Evolutionary conservation across 2,888 invertebrate species (phyloP).

Genomic region (Thereva nobilitata): DNA sequence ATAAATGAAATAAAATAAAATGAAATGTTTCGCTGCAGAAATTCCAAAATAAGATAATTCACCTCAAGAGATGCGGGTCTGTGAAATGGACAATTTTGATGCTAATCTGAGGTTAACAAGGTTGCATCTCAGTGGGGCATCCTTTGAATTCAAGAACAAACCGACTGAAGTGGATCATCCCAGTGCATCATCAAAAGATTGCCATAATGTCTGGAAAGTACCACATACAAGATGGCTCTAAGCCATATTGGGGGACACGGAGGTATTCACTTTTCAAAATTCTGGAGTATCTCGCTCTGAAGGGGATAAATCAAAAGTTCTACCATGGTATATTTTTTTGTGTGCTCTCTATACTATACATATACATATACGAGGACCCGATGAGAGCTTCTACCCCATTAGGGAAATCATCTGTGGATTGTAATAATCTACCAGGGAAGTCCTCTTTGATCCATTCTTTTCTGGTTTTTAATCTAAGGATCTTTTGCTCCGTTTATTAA

Average conservation of each 20-base stretch:
- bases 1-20: too few relatives aligned
- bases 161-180: constrained; percentile 26
- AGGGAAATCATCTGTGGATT: constrained; percentile 24
- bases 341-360: constrained; percentile 8
- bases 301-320: neutral
- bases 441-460: constrained; percentile 34
- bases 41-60: constrained; percentile 18
- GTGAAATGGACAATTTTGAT: constrained; percentile 32
- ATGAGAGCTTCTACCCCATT: constrained; percentile 20
- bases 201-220: constrained; percentile 1
- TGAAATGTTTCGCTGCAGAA: neutral
- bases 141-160: constrained; percentile 16
- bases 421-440: constrained; percentile 19
- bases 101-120: constrained; percentile 21
- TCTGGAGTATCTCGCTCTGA: neutral
- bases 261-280: neutral
- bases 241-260: neutral
- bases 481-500: constrained; percentile 28
- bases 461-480: constrained; percentile 22
- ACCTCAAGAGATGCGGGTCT: constrained; percentile 24
- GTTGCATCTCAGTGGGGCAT: constrained; percentile 28
- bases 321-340: constrained; percentile 24
- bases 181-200: constrained; percentile 13
- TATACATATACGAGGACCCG: neutral
- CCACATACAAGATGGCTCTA: constrained; percentile 1